Base-by-base conservation (phyloP, 2,797 vertebrate species). In the Sarcoramphus papa region DNA sequence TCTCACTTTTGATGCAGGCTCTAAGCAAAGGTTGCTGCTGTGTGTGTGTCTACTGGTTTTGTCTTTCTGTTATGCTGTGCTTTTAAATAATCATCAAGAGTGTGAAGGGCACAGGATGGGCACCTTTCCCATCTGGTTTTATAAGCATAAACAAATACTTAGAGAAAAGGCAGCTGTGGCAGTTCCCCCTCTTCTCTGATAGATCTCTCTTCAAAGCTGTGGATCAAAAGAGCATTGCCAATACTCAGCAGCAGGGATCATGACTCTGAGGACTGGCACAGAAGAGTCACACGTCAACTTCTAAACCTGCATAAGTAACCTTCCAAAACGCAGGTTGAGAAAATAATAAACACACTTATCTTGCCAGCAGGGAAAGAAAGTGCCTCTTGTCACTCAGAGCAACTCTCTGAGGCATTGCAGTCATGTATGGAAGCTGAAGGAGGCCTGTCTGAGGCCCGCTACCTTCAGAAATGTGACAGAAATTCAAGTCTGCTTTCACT, bases 181-280 rank as follows among this genome's bases (percentile, higher is more conserved):
- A 70, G 41, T 68, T 88, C 31, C 35, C n/a, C 23, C 30, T 95
- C 87, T 91, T 88, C 64, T 88, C 76, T 91, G 87, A 95, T 13
- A 90, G 73, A 94, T 91, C 53, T 93, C n/a, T 90, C 43, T 95
- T 94, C 89, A 95, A 95, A 95, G 92, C 75, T 85, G 54, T 87
- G 72, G 50, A 93, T 93, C 81, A 92, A 95, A 96, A 94, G 78
- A 90, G 12, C 43, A 23, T 48, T 48, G 65, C 75, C 93, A 81
- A 90, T 88, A 94, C 72, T 93, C 81, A 80, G 54, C 89, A 92
- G 89, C 82, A 79, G 85, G 59, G 65, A 93, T 87, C 43, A 18
- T 50, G 89, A 68, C 78, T 92, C 93, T 75, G 59, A 91, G 78
- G 63, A 62, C 68, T 85, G 64, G 60, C 78, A 83, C 45, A 47